A percentile compares a stretch with the other conserved stretches of the same genome.
phyloP scores from a whole-genome alignment of 2,113 vertebrate genomes.

The Aspidoscelis tigris region DNA sequence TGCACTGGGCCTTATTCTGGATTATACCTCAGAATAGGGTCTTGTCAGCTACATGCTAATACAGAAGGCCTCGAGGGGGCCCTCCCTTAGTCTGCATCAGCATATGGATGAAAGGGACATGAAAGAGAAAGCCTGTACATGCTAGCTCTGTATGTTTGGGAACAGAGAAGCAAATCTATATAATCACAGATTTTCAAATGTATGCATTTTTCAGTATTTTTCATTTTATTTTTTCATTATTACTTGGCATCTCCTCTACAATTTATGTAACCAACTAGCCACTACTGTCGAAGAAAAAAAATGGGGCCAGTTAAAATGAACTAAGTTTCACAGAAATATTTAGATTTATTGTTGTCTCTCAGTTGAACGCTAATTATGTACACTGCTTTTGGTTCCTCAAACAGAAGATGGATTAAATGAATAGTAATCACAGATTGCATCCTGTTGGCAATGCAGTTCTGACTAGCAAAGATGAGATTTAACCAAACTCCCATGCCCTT shows the following conservation, averaged over 20 bases:
- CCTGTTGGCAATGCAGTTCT: constrained; percentile 10
- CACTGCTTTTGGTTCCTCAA: not conserved
- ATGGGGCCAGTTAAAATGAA: not conserved
- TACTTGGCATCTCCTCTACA: no score
- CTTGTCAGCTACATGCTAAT: no score
- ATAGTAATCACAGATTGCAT: constrained; percentile 7
- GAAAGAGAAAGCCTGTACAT: not conserved
- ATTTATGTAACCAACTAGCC: no score
- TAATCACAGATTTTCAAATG: not conserved
- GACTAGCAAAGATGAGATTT: constrained; percentile 39
- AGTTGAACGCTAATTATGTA: not conserved
- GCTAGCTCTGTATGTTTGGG: not conserved
- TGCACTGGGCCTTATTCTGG: no score
- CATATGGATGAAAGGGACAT: no score
- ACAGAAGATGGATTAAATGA: not conserved
- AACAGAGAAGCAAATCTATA: not conserved
- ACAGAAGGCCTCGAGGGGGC: no score
- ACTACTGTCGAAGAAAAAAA: no score
- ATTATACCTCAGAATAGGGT: no score
- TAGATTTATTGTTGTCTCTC: not conserved
- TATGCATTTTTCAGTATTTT: not conserved
- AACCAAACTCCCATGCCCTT: constrained; percentile 17
- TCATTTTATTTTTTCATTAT: not conserved
- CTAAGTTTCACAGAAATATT: not conserved
- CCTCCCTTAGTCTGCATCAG: no score